Base-by-base conservation (phyloP, 2,797 vertebrate species). In the Thamnophis elegans region DNA sequence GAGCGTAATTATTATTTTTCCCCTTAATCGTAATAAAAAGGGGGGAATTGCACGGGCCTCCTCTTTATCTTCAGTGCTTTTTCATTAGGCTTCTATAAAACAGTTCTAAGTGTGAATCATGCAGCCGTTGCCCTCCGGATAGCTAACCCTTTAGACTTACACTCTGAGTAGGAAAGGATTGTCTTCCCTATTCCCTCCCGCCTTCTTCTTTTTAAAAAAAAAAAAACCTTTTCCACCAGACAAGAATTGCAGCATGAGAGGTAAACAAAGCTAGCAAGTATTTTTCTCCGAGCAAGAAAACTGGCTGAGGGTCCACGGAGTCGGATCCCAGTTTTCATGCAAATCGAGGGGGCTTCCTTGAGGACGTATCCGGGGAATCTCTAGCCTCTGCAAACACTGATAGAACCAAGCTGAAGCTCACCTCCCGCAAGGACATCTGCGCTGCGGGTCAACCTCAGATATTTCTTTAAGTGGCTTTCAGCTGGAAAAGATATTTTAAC, bases 31-130 rank as follows among this genome's bases (percentile, higher is more conserved):
- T 90, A 88, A 78, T 51, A 92, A 93, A 90, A 89, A 26, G 4
- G 36, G 88, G 36, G 88, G 56, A 59, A 28, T 90, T 92, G 89
- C 85, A 32, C 78, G 85, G 60, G 53, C 10, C 85, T 54, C 18
- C 85, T 55, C 82, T 90, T 90, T 88, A 93, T 88, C 89, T 82
- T 60, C 62, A 9, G 42, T 36, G 92, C 85, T 90, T 78, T 90
- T 90, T 90, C 90, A 93, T 93, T 90, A 88, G 89, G 42, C 85
- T 90, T 60, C 89, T 59, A 28, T 87, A 87, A 90, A 93, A 87
- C 90, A 90, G 85, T 90, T 90, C 51, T 59, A 90, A 90, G 85
- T 82, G 62, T 93, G 92, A 88, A 60, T 59, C 92, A 87, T 90
- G 16, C 85, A 60, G 36, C 85, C 85, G 88, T 82, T 90, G 92